phyloP scores from a whole-genome alignment of 2,888 invertebrate species.

The Chaitophorus viminalis region DNA sequence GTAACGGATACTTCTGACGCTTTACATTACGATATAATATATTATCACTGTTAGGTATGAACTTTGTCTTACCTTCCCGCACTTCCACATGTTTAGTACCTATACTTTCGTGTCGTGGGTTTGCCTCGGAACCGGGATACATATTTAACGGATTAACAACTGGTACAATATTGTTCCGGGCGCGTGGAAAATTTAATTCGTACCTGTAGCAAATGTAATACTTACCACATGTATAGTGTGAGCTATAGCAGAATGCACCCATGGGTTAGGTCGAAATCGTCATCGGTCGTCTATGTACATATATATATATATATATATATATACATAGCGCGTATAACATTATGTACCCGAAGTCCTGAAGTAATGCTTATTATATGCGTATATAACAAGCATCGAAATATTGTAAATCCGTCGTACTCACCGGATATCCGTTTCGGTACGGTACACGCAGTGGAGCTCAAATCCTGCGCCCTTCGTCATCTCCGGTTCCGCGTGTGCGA shows the following conservation, averaged over 20 bases:
- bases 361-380: neutral
- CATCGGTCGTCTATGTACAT: too few relatives aligned
- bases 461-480: conserved; percentile 61
- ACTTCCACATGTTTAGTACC: too few relatives aligned
- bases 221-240: too few relatives aligned
- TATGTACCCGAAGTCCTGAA: too few relatives aligned
- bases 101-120: neutral
- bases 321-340: neutral
- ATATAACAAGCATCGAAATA: neutral
- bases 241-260: too few relatives aligned
- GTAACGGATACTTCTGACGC: too few relatives aligned
- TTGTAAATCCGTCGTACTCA: neutral
- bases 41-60: too few relatives aligned
- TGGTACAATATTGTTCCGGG: neutral
- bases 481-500: conserved; percentile 46
- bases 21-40: too few relatives aligned
- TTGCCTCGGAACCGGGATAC: neutral
- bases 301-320: too few relatives aligned
- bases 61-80: too few relatives aligned
- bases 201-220: too few relatives aligned
- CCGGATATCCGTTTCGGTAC: conserved; percentile 54
- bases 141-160: neutral
- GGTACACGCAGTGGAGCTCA: conserved; percentile 43
- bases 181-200: too few relatives aligned
- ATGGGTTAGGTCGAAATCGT: neutral